Evolutionary conservation across 2,113 vertebrate species (phyloP).

Genomic region (Notothenia rossii): DNA sequence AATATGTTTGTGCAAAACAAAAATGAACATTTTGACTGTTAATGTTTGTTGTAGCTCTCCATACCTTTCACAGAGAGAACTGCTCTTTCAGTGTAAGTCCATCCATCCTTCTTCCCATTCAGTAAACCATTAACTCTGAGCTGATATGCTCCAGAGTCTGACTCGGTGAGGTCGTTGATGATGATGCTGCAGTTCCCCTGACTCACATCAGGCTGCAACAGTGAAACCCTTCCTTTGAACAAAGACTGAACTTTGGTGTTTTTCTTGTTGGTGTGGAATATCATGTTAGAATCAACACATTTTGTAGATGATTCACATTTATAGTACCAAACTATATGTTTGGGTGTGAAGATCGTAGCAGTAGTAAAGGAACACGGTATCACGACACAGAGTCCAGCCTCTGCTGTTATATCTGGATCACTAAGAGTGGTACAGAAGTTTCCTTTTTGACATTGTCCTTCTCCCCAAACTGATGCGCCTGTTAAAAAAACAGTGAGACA

Average conservation of each 20-base stretch:
- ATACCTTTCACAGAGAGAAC: conserved; percentile 33
- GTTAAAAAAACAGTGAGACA: no score
- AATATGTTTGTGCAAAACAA: background rate
- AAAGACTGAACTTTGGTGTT: background rate
- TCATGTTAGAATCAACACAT: background rate
- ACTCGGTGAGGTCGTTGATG: conserved; percentile 25
- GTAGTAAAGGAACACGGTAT: no score
- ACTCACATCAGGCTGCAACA: conserved; percentile 35
- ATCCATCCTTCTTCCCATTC: accelerated
- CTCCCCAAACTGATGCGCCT: no score
- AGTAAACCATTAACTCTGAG: background rate
- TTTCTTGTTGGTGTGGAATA: background rate
- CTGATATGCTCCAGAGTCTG: conserved; percentile 53
- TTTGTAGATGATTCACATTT: accelerated
- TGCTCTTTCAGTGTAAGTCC: background rate
- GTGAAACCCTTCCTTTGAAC: conserved; percentile 43
- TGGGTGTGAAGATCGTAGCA: no score
- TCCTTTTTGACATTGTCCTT: no score
- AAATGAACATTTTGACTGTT: background rate
- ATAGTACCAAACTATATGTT: no score
- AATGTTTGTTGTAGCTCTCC: background rate
- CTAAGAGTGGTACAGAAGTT: no score
- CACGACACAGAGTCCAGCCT: no score
- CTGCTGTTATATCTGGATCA: no score
- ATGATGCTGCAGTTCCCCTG: conserved; percentile 46